Percentiles rank a stretch among this genome's conserved stretches.
Evolutionary conservation across 2,888 invertebrate genomes (phyloP).

Genomic region (Ommatoiulus sabulosus): DNA sequence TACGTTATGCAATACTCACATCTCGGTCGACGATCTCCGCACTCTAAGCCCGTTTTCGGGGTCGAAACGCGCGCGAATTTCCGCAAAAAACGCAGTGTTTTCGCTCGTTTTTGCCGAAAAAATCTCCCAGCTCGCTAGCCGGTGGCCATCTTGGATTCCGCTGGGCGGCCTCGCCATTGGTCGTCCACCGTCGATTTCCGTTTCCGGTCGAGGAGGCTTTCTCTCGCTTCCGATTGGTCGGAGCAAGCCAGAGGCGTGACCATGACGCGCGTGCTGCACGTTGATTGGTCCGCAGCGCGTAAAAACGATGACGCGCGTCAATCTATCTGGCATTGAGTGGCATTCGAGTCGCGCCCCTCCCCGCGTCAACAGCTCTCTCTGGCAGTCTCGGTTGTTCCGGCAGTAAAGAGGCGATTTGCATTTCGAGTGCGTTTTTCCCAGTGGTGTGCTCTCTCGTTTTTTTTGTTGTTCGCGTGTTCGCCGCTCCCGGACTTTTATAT

Average conservation of each 20-base stretch:
- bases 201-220: background rate
- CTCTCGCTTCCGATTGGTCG: background rate
- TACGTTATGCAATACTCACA: background rate
- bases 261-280: background rate
- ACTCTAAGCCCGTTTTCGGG: background rate
- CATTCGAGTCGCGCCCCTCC: conserved; percentile 34
- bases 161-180: background rate
- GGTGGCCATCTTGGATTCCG: conserved; percentile 17
- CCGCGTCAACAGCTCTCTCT: background rate
- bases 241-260: background rate
- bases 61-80: background rate
- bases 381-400: background rate
- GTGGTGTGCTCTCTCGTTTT: background rate
- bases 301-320: conserved; percentile 6
- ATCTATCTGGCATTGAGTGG: conserved; percentile 24
- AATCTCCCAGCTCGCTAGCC: background rate
- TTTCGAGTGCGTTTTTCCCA: background rate
- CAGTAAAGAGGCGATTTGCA: background rate
- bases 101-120: background rate
- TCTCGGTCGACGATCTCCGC: background rate
- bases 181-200: background rate
- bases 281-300: background rate
- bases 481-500: conserved; percentile 1
- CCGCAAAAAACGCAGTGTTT: background rate
- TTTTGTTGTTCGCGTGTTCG: background rate